These are phyloP conservation scores for Plutomurus gul DNA, from an alignment of 1,140 invertebrate genomes.

Conservation along the genomic window DNA sequence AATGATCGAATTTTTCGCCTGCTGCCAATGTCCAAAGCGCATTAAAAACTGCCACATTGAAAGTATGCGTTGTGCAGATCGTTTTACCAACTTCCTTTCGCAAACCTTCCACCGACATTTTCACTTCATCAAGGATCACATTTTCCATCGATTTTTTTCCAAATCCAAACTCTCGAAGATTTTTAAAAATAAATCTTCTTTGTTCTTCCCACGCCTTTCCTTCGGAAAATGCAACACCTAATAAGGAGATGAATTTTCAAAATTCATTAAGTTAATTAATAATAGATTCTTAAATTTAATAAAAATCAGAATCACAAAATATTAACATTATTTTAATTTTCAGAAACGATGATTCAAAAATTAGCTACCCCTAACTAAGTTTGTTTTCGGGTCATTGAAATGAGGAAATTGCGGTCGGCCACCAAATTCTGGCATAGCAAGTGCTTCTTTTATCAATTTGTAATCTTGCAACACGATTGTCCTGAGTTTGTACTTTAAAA, in stretches of 20 bases:
- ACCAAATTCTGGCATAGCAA: neutral
- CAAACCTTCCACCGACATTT: neutral
- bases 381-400: neutral
- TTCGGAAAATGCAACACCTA: too few relatives aligned
- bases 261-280: too few relatives aligned
- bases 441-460: neutral
- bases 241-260: too few relatives aligned
- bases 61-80: neutral
- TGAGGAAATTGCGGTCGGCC: neutral
- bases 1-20: too few relatives aligned
- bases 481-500: neutral
- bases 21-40: neutral
- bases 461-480: neutral
- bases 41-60: neutral
- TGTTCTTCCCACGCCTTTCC: too few relatives aligned
- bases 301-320: too few relatives aligned
- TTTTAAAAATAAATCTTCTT: constrained; percentile 32
- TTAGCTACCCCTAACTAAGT: neutral
- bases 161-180: constrained; percentile 36
- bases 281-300: too few relatives aligned
- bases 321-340: too few relatives aligned
- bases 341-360: too few relatives aligned
- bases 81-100: neutral
- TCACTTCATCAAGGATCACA: constrained; percentile 26
- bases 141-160: constrained; percentile 35